These are phyloP conservation scores for Drosophila pandora DNA, from an alignment of 1,140 invertebrate genomes.

Conservation along the genomic window DNA sequence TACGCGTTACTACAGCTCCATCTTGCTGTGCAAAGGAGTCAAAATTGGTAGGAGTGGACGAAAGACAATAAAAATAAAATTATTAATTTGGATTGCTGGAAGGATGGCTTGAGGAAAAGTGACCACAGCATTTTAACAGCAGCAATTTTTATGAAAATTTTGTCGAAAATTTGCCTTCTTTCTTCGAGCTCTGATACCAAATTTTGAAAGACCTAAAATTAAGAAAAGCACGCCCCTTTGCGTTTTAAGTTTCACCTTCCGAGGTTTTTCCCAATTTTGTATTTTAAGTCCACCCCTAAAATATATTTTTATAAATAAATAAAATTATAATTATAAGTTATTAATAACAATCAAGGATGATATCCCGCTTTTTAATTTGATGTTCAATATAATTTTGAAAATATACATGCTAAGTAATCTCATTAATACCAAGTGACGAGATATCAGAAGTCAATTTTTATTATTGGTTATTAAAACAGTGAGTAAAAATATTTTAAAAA, in stretches of 20 bases:
- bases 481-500: background rate
- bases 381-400: too few relatives aligned
- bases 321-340: too few relatives aligned
- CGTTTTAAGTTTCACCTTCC: too few relatives aligned
- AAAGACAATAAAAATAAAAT: conserved; percentile 78
- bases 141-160: conserved; percentile 72
- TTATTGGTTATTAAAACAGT: conserved; percentile 26
- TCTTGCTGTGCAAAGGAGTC: conserved; percentile 21
- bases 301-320: too few relatives aligned
- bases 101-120: conserved; percentile 36
- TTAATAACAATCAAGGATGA: too few relatives aligned
- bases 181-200: background rate
- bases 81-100: conserved; percentile 63
- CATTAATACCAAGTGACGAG: too few relatives aligned
- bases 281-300: too few relatives aligned
- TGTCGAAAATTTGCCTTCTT: conserved; percentile 6
- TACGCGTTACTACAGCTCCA: conserved; percentile 65
- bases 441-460: background rate
- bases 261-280: too few relatives aligned
- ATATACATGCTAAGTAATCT: too few relatives aligned
- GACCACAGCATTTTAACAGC: conserved; percentile 75
- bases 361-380: too few relatives aligned
- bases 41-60: conserved; percentile 32
- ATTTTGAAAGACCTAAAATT: too few relatives aligned
- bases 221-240: too few relatives aligned